These are phyloP conservation scores for Aphidoletes aphidimyza DNA, from an alignment of 2,888 invertebrate species.

Conservation along the genomic window DNA sequence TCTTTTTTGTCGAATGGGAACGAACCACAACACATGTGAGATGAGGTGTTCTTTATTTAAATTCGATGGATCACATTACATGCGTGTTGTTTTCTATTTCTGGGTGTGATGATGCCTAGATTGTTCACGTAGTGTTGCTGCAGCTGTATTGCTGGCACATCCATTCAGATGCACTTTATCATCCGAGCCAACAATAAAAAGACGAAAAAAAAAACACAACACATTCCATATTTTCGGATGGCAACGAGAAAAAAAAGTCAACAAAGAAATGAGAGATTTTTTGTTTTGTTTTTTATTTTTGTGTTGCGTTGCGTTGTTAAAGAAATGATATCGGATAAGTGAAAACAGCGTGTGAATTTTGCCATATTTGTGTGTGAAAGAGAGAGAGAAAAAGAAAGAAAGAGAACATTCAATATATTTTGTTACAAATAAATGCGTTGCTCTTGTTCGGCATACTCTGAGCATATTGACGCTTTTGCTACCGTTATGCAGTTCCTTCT, in stretches of 20 bases:
- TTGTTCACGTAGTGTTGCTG: neutral
- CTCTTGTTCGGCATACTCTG: neutral
- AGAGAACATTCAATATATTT: neutral
- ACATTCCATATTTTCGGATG: neutral
- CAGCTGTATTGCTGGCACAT: neutral
- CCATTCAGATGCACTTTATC: neutral
- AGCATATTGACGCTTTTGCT: conserved; percentile 14
- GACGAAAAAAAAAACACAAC: no score
- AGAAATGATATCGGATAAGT: conserved; percentile 52
- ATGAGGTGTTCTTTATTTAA: conserved; percentile 25
- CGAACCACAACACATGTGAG: neutral
- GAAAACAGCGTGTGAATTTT: conserved; percentile 50
- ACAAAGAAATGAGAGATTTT: neutral
- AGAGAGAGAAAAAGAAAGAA: no score
- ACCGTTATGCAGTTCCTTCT: conserved; percentile 47
- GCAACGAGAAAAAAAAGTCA: conserved; percentile 23
- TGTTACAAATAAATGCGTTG: conserved; percentile 52
- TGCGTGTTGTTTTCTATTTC: conserved; percentile 27
- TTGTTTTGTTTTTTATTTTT: no score
- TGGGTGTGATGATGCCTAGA: neutral
- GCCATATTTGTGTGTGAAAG: no score
- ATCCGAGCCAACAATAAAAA: neutral
- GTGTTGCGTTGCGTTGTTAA: neutral
- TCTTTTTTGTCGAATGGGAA: neutral
- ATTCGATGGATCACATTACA: neutral